Percentiles rank a stretch among this genome's conserved stretches.
These are phyloP conservation scores for Aspidiotus destructor DNA, from an alignment of 2,888 invertebrate species.

Conservation along the genomic window DNA sequence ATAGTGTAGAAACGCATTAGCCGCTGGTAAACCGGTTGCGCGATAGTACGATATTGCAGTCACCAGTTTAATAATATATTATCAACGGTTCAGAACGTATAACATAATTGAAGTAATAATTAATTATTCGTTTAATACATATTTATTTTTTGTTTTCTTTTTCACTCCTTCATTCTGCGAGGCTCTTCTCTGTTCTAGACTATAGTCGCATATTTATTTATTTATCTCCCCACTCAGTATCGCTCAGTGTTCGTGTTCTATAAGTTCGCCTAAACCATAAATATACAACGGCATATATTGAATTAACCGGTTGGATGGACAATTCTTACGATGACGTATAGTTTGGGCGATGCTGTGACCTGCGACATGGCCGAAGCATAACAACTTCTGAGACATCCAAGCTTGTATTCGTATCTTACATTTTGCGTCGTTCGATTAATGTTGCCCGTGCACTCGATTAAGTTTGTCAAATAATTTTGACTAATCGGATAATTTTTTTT, in stretches of 20 bases:
- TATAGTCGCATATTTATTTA: not conserved
- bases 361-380: no score
- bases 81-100: conserved; percentile 30
- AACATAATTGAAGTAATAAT: conserved; percentile 33
- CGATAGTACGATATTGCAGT: conserved; percentile 19
- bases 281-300: not conserved
- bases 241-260: not conserved
- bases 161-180: not conserved
- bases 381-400: no score
- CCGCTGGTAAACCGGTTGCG: not conserved
- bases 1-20: not conserved
- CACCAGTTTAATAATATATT: conserved; percentile 33
- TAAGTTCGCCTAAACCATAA: not conserved
- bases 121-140: conserved; percentile 31
- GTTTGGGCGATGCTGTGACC: no score
- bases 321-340: not conserved
- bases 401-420: no score
- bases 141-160: conserved; percentile 15
- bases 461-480: no score
- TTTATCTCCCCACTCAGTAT: not conserved
- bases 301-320: conserved; percentile 4
- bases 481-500: no score
- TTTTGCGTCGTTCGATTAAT: no score
- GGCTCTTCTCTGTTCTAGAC: not conserved
- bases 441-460: no score